Percentiles rank a stretch among this genome's conserved stretches.
Evolutionary conservation across 2,113 vertebrate species (phyloP).

Genomic region (Calidris pygmaea): DNA sequence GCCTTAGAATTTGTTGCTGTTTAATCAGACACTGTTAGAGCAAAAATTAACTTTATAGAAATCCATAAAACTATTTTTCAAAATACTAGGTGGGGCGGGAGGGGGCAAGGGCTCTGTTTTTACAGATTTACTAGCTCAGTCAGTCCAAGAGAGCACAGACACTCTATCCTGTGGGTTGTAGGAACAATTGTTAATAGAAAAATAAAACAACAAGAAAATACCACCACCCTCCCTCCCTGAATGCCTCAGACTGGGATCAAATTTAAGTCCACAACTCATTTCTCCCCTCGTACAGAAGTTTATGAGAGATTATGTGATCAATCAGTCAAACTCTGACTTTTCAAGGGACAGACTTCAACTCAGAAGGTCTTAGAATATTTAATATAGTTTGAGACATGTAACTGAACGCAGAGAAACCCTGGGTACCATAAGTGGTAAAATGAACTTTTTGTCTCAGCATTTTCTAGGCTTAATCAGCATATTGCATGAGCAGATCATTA

Average conservation of each 20-base stretch:
- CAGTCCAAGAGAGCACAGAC: neutral
- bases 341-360: constrained; percentile 7
- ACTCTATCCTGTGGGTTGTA: neutral
- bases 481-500: constrained; percentile 32
- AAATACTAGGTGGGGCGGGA: neutral
- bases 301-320: neutral
- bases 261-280: neutral
- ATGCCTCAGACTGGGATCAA: neutral
- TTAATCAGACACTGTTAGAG: neutral
- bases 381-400: constrained; percentile 5
- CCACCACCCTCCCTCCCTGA: neutral
- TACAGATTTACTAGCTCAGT: neutral
- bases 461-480: constrained; percentile 58
- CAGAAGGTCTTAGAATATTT: constrained; percentile 18
- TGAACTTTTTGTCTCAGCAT: constrained; percentile 23
- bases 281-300: neutral
- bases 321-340: neutral
- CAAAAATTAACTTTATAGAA: neutral
- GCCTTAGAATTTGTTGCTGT: neutral
- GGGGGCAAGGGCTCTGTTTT: neutral
- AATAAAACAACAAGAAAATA: neutral
- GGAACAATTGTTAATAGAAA: neutral
- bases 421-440: neutral
- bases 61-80: neutral
- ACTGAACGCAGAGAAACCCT: constrained; percentile 15